Evolutionary conservation across 2,888 invertebrate species (phyloP).

Genomic region (Drosophila birchii): DNA sequence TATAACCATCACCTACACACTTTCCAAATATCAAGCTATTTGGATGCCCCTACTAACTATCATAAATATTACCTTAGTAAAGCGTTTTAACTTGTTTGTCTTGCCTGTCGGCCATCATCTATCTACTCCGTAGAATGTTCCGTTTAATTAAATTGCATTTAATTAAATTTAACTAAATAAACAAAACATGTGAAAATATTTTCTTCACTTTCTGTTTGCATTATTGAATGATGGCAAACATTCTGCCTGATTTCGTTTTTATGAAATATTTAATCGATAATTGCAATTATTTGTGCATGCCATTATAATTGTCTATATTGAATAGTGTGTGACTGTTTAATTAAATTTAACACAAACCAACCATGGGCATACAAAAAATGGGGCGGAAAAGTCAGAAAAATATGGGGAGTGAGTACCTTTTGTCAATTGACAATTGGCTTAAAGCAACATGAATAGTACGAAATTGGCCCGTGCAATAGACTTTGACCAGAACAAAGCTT

Average conservation of each 20-base stretch:
- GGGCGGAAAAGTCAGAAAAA: neutral
- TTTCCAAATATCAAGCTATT: neutral
- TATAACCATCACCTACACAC: too few relatives aligned
- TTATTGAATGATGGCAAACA: constrained; percentile 42
- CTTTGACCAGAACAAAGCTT: constrained; percentile 29
- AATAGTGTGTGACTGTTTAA: constrained; percentile 68
- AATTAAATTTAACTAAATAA: constrained; percentile 65
- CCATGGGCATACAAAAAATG: constrained; percentile 10
- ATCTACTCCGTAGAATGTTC: constrained; percentile 26
- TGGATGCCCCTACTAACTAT: constrained; percentile 11
- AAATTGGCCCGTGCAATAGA: constrained; percentile 36
- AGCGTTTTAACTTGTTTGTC: constrained; percentile 18
- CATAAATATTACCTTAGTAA: constrained; percentile 4
- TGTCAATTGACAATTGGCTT: constrained; percentile 39
- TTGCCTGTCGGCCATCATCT: constrained; percentile 32
- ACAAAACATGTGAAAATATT: constrained; percentile 46
- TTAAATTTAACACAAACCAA: constrained; percentile 66
- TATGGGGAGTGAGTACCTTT: neutral
- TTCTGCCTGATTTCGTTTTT: constrained; percentile 36
- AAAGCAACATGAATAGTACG: neutral
- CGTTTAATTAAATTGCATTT: constrained; percentile 67
- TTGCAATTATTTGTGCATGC: constrained; percentile 52
- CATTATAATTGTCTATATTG: constrained; percentile 71
- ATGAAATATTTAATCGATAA: constrained; percentile 28
- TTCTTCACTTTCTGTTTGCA: constrained; percentile 15